Percentiles rank a stretch among this genome's conserved stretches.
phyloP scores from a whole-genome alignment of 2,113 vertebrate genomes.

The Coreoperca whiteheadi region DNA sequence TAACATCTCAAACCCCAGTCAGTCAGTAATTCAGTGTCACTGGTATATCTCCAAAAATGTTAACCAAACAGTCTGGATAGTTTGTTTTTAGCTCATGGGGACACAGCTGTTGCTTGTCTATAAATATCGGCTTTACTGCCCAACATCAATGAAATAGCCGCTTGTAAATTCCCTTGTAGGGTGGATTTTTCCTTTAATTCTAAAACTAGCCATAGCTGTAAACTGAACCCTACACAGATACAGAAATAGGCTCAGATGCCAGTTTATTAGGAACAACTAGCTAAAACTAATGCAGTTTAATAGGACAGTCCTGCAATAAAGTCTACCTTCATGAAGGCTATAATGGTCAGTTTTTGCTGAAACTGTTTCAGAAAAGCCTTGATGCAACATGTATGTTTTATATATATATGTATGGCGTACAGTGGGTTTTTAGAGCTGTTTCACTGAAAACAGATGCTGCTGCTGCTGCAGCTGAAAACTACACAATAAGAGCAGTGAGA shows the following conservation, averaged over 20 bases:
- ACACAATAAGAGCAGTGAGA: background rate
- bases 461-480: too few species aligned
- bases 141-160: background rate
- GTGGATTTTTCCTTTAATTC: background rate
- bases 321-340: background rate
- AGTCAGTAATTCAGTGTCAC: background rate
- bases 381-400: too few species aligned
- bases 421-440: too few species aligned
- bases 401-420: too few species aligned
- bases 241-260: background rate
- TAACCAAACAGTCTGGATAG: background rate
- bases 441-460: too few species aligned
- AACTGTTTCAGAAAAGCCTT: background rate
- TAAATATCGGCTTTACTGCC: constrained; percentile 23
- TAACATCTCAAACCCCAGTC: background rate
- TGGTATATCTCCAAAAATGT: constrained; percentile 1
- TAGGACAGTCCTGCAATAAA: background rate
- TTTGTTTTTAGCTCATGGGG: constrained; percentile 16
- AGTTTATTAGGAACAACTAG: background rate
- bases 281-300: background rate
- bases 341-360: background rate
- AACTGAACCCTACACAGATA: background rate
- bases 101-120: constrained; percentile 27
- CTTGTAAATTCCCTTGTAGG: constrained; percentile 8
- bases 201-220: background rate